Evolutionary conservation across 2,888 invertebrate genomes (phyloP).

Genomic region (Prenolepis imparis): DNA sequence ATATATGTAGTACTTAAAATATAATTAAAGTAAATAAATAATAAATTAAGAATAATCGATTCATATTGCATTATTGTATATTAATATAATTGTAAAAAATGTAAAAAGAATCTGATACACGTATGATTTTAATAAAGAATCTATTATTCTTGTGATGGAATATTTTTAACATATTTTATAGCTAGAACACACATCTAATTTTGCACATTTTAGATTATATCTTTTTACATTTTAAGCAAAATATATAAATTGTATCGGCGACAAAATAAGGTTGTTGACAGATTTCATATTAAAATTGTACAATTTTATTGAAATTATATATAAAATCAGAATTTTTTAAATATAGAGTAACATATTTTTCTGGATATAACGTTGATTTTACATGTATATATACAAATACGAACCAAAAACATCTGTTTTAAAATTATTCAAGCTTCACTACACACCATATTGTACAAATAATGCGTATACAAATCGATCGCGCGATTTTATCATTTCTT

Average conservation of each 20-base stretch:
- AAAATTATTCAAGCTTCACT: neutral
- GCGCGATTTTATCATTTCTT: neutral
- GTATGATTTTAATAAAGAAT: slow-evolving; percentile 46
- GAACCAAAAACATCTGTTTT: neutral
- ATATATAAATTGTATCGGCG: neutral
- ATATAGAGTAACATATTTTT: neutral
- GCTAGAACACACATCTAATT: neutral
- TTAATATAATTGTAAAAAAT: slow-evolving; percentile 39
- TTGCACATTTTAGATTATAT: neutral
- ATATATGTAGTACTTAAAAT: slow-evolving; percentile 64
- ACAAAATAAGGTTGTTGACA: neutral
- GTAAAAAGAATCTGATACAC: neutral
- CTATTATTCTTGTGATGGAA: slow-evolving; percentile 60
- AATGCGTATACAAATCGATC: neutral
- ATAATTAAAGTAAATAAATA: neutral
- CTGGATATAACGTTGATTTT: neutral
- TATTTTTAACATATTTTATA: slow-evolving; percentile 29
- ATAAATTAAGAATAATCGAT: slow-evolving; percentile 63
- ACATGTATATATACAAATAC: neutral
- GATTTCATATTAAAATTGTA: neutral
- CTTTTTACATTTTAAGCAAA: neutral
- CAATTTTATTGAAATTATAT: neutral
- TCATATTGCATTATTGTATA: slow-evolving; percentile 11
- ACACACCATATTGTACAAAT: slow-evolving; percentile 4
- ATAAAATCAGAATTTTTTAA: neutral